These are phyloP conservation scores for Pedionomus torquatus DNA, from an alignment of 2,113 vertebrate species.

Conservation along the genomic window DNA sequence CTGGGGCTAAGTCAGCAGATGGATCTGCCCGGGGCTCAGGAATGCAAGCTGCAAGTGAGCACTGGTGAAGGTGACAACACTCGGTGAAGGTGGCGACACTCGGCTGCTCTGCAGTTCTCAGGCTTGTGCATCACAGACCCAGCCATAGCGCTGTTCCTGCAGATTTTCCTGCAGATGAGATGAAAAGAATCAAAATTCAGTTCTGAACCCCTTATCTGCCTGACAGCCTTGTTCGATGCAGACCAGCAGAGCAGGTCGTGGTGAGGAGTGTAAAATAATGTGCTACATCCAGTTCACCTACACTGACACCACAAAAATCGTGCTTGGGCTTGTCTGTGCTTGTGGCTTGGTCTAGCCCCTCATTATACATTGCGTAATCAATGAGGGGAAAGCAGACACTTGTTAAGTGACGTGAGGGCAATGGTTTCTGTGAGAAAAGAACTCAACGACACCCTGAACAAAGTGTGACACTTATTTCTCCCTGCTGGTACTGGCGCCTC, in stretches of 20 bases:
- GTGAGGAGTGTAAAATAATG: not conserved
- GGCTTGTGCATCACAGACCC: too few species aligned
- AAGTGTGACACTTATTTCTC: fast-evolving
- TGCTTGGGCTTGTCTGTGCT: not conserved
- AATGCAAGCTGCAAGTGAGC: not conserved
- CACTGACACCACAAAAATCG: not conserved
- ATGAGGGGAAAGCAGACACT: not conserved
- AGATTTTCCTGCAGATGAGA: not conserved
- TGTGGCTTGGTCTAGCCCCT: not conserved
- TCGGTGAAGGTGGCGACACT: fast-evolving
- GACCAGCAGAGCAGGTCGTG: not conserved
- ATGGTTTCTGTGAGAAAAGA: not conserved
- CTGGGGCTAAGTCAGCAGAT: not conserved
- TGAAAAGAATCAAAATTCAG: not conserved
- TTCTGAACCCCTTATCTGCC: not conserved
- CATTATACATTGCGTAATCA: not conserved
- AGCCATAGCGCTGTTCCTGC: not conserved
- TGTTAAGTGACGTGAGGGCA: too few species aligned
- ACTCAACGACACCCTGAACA: not conserved
- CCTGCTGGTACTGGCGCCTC: not conserved
- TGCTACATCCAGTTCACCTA: not conserved
- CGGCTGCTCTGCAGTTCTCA: not conserved
- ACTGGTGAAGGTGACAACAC: fast-evolving
- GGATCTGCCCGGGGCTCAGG: not conserved
- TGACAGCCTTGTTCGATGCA: not conserved